Evolutionary conservation across 2,113 vertebrate species (phyloP).

Genomic region (Peucedramus taeniatus): DNA sequence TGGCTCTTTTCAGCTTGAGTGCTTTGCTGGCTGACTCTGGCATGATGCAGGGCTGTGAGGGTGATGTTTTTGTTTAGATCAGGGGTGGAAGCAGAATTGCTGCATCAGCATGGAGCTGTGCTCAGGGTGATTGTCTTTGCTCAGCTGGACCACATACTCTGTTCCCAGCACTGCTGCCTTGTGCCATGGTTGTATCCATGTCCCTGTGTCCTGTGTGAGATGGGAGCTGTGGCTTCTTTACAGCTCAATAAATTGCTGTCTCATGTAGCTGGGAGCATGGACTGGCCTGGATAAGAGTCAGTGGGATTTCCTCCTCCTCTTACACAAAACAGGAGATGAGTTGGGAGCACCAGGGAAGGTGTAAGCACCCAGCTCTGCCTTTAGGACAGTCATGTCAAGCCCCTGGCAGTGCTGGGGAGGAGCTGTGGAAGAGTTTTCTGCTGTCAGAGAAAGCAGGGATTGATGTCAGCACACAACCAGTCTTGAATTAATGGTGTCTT

Average conservation of each 20-base stretch:
- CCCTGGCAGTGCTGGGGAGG: neutral
- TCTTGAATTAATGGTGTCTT: neutral
- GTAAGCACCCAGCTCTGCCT: neutral
- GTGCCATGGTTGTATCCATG: rapidly evolving
- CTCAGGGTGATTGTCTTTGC: neutral
- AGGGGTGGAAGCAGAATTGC: neutral
- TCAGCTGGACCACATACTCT: neutral
- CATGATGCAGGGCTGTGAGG: neutral
- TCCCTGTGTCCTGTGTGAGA: neutral
- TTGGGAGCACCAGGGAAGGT: neutral
- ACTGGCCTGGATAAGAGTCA: neutral
- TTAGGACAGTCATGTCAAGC: rapidly evolving
- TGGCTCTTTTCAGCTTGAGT: neutral
- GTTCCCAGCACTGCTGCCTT: neutral
- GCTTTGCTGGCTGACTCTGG: neutral
- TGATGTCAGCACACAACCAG: neutral
- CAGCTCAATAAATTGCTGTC: neutral
- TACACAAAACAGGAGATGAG: too few species aligned
- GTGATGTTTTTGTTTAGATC: neutral
- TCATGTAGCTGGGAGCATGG: neutral
- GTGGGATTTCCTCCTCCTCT: neutral
- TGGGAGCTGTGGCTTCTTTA: rapidly evolving
- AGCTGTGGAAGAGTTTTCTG: neutral
- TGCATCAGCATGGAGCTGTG: neutral
- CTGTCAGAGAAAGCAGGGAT: neutral